Percentiles rank a stretch among this genome's conserved stretches.
These are phyloP conservation scores for Buteo buteo DNA, from an alignment of 2,113 vertebrate species.

Conservation along the genomic window DNA sequence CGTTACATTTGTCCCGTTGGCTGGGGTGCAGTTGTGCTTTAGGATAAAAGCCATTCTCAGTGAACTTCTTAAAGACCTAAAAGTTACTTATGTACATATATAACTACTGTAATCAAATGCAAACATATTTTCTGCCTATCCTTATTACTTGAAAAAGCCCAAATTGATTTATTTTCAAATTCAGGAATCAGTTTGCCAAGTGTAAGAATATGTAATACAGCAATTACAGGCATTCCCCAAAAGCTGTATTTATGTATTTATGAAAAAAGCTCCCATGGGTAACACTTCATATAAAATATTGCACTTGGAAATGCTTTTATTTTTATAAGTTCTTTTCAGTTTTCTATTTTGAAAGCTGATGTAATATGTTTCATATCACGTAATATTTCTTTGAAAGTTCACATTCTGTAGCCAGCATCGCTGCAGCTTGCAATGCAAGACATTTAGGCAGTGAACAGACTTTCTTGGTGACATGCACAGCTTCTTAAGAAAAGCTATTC, in stretches of 20 bases:
- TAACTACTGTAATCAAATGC: not conserved
- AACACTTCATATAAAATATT: slow-evolving; percentile 33
- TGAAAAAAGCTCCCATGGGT: slow-evolving; percentile 14
- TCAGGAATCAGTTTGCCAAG: not conserved
- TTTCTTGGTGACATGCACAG: not conserved
- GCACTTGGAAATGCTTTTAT: slow-evolving; percentile 43
- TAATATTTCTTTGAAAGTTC: not conserved
- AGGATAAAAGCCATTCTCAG: not conserved
- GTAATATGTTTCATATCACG: not conserved
- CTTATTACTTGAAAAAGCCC: not conserved
- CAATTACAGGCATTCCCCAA: slow-evolving; percentile 47
- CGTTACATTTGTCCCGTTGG: fast-evolving
- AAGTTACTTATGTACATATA: not conserved
- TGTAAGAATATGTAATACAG: slow-evolving; percentile 2
- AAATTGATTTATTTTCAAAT: slow-evolving; percentile 28
- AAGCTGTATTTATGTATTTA: slow-evolving; percentile 52
- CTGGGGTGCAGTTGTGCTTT: not conserved
- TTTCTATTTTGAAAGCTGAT: not conserved
- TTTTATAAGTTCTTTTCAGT: not conserved
- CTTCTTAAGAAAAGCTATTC: not conserved
- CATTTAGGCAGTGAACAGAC: not conserved
- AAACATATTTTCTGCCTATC: not conserved
- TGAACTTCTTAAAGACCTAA: not conserved
- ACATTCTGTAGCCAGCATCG: not conserved
- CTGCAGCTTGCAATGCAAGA: not conserved